A percentile compares a stretch with the other conserved stretches of the same genome.
Conservation (phyloP, 53 echinoderm and acorn worm genomes). For the Arbacia lixula region DNA sequence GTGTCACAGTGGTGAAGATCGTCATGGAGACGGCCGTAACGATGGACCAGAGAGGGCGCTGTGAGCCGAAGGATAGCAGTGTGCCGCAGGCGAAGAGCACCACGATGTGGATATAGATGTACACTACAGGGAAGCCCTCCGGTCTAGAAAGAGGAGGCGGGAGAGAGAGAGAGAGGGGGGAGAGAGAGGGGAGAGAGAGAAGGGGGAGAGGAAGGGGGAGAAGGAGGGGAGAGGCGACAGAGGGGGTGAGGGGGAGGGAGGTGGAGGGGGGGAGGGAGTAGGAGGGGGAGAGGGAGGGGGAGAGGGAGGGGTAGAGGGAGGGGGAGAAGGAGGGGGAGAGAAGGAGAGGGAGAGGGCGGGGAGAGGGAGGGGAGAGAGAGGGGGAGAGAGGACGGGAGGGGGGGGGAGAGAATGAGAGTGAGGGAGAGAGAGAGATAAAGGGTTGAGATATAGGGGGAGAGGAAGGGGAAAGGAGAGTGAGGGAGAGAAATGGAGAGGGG, state of each 20-base stretch:
- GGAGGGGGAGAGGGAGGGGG: neutral
- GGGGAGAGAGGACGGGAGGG: neutral
- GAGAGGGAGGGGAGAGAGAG: neutral
- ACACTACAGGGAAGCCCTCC: slow-evolving; percentile 52
- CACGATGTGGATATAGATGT: slow-evolving; percentile 68
- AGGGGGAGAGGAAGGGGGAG: neutral
- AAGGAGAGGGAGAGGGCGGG: neutral
- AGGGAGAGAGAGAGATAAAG: neutral
- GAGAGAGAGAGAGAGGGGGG: neutral
- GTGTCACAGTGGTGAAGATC: neutral
- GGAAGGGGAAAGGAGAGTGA: neutral
- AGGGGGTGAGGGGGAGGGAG: neutral
- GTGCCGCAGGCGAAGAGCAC: neutral
- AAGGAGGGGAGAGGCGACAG: neutral
- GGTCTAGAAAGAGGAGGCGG: slow-evolving; percentile 33
- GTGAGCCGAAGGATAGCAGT: neutral
- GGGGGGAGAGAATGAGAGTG: neutral
- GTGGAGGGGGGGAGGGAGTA: neutral
- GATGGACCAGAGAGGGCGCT: neutral
- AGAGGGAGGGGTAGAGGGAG: neutral
- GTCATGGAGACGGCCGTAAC: neutral
- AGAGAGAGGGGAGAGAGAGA: neutral
- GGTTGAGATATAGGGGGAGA: neutral
- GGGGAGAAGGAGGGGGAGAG: neutral
- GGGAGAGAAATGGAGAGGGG: neutral